These are phyloP conservation scores for Stegodyphus dumicola DNA, from an alignment of 1,140 invertebrate genomes.

Conservation along the genomic window DNA sequence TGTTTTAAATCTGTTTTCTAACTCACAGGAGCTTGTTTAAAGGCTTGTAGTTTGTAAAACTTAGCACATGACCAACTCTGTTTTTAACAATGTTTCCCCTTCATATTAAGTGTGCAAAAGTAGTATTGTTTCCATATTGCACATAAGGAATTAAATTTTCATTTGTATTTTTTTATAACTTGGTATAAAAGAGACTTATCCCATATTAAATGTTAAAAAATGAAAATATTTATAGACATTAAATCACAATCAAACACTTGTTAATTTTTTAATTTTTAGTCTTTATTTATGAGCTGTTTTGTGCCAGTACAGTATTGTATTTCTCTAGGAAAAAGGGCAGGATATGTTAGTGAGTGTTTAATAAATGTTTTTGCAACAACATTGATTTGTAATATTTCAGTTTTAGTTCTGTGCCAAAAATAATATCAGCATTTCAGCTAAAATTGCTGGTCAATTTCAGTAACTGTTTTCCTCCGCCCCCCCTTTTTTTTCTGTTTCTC, in stretches of 20 bases:
- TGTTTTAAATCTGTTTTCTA: constrained; percentile 32
- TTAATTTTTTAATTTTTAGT: constrained; percentile 26
- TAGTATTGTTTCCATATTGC: neutral
- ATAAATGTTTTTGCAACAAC: neutral
- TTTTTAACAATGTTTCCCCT: neutral
- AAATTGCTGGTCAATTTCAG: constrained; percentile 9
- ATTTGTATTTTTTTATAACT: neutral
- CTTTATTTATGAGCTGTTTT: constrained; percentile 40
- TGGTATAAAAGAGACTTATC: neutral
- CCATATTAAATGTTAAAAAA: neutral
- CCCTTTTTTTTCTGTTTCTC: no score
- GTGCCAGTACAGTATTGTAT: constrained; percentile 58
- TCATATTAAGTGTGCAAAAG: neutral
- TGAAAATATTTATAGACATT: neutral
- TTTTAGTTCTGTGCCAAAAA: constrained; percentile 40
- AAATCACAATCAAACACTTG: neutral
- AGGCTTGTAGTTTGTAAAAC: constrained; percentile 28
- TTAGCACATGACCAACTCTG: neutral
- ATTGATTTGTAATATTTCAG: neutral
- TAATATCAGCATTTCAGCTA: neutral
- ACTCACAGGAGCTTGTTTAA: constrained; percentile 41
- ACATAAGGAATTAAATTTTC: neutral
- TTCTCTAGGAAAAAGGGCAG: neutral
- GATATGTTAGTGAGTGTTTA: constrained; percentile 13
- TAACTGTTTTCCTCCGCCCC: neutral